Conservation (phyloP, 2,113 vertebrate species). For the Piaya cayana region DNA sequence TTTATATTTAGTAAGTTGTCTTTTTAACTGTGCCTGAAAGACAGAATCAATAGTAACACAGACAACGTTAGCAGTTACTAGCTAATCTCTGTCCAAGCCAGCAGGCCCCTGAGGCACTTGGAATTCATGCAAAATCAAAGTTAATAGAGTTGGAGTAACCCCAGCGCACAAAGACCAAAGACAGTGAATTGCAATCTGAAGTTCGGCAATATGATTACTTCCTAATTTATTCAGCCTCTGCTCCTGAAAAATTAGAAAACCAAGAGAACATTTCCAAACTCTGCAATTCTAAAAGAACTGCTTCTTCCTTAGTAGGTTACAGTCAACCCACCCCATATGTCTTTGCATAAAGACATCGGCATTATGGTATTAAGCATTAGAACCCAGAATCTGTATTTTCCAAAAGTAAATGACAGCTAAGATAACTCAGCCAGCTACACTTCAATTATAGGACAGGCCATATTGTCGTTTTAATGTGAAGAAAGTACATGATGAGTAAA, state of each 20-base stretch:
- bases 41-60: slow-evolving; percentile 48
- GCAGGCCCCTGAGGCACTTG: not conserved
- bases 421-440: not conserved
- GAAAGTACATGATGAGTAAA: not conserved
- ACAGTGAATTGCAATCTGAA: not conserved
- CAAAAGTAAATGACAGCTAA: not conserved
- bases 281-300: not conserved
- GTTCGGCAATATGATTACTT: not conserved
- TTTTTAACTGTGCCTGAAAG: not conserved
- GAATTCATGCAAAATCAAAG: slow-evolving; percentile 32
- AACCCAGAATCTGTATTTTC: not conserved
- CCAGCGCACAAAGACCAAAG: not conserved
- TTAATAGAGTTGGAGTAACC: not conserved
- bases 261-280: not conserved
- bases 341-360: not conserved
- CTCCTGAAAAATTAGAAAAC: not conserved
- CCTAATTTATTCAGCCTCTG: not conserved
- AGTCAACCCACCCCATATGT: not conserved
- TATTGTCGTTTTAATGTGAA: not conserved
- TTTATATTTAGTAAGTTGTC: slow-evolving; percentile 37
- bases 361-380: not conserved
- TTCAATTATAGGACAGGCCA: not conserved
- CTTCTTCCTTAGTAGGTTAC: not conserved
- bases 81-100: slow-evolving; percentile 21
- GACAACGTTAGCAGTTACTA: slow-evolving; percentile 47